These are phyloP conservation scores for Zaprionus vittiger DNA, from an alignment of 1,140 invertebrate genomes.

Conservation along the genomic window DNA sequence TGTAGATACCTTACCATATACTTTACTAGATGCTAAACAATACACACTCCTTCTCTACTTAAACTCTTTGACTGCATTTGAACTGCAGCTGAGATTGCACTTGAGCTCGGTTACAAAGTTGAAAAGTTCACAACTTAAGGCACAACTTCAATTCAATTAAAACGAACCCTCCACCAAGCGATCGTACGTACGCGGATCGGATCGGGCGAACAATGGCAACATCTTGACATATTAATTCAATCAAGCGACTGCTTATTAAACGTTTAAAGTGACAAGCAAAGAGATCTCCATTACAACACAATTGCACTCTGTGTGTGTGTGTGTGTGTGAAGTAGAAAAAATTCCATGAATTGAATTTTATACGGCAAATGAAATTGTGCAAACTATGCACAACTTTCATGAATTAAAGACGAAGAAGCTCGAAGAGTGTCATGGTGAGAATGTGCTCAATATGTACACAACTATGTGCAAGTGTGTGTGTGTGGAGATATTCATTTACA, in stretches of 20 bases:
- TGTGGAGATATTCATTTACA: constrained; percentile 65
- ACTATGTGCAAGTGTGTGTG: neutral
- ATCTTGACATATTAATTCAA: constrained; percentile 75
- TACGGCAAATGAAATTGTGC: constrained; percentile 57
- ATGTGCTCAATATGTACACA: constrained; percentile 20
- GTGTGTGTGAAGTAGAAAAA: constrained; percentile 40
- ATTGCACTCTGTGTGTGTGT: constrained; percentile 14
- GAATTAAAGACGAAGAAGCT: constrained; percentile 64
- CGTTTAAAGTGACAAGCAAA: constrained; percentile 70
- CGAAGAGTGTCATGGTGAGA: constrained; percentile 50
- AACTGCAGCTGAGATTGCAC: constrained; percentile 4
- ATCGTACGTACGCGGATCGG: constrained; percentile 24
- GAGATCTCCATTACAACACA: constrained; percentile 50
- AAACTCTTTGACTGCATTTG: neutral
- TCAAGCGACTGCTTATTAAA: constrained; percentile 79
- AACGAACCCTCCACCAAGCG: constrained; percentile 17
- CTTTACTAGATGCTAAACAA: neutral
- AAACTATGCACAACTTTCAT: constrained; percentile 70
- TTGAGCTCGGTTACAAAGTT: constrained; percentile 42
- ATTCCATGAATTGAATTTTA: constrained; percentile 77
- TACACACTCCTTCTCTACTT: neutral
- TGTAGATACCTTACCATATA: neutral
- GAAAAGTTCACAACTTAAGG: constrained; percentile 72
- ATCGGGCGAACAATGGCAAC: constrained; percentile 57
- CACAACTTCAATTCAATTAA: constrained; percentile 74